Conservation (phyloP, 2,113 vertebrate genomes). For the Arenaria interpres region DNA sequence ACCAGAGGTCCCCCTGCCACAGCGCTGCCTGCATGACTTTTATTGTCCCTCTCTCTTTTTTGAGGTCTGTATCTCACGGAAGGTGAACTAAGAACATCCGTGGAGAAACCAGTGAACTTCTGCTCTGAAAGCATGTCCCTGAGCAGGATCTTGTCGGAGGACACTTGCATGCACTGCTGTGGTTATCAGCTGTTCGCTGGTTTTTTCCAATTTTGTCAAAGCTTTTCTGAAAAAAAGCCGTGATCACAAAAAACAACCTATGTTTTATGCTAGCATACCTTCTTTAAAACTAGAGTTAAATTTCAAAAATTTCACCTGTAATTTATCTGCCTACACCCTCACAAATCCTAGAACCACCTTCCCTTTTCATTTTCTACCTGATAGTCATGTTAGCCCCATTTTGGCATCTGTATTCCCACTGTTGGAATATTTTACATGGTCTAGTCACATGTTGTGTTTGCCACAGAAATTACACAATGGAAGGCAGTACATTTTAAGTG, state of each 20-base stretch:
- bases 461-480: neutral
- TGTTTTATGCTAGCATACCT: neutral
- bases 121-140: neutral
- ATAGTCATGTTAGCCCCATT: neutral
- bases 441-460: neutral
- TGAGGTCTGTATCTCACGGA: neutral
- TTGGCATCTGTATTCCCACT: neutral
- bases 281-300: neutral
- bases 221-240: neutral
- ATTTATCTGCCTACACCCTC: neutral
- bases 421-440: neutral
- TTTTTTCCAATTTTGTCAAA: neutral
- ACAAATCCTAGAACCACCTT: neutral
- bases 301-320: neutral
- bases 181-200: neutral
- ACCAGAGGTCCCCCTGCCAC: neutral
- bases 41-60: neutral
- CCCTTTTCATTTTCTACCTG: neutral
- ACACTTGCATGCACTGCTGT: neutral
- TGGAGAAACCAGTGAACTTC: neutral
- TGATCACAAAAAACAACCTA: neutral
- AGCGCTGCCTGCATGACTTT: neutral
- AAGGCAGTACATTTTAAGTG: neutral
- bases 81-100: neutral
- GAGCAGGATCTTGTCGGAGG: neutral